These are phyloP conservation scores for Reticulitermes speratus DNA, from an alignment of 1,140 invertebrate genomes.

Conservation along the genomic window DNA sequence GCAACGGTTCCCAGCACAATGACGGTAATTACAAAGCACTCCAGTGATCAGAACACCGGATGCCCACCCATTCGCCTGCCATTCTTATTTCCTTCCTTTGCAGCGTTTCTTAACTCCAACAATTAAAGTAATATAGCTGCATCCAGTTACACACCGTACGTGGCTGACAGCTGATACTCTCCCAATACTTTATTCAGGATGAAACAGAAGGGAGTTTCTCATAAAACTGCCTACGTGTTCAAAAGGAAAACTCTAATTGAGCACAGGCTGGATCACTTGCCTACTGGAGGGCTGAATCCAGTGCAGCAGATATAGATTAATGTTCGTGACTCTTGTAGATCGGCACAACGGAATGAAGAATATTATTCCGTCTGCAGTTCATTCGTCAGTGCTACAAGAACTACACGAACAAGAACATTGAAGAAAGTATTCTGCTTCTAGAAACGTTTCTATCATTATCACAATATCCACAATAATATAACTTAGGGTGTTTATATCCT, in stretches of 20 bases:
- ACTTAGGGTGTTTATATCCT: no score
- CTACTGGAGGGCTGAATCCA: background rate
- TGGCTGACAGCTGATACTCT: background rate
- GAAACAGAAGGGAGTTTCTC: background rate
- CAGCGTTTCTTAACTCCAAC: background rate
- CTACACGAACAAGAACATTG: no score
- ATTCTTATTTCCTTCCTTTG: background rate
- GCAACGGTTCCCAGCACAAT: background rate
- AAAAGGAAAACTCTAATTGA: background rate
- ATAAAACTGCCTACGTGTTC: background rate
- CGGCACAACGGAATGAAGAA: no score
- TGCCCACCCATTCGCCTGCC: background rate
- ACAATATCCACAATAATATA: no score
- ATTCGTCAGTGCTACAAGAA: no score
- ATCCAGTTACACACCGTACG: background rate
- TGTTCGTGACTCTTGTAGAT: no score
- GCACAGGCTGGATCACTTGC: background rate
- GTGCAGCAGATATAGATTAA: background rate
- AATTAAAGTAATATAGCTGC: conserved; percentile 1
- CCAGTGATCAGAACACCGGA: background rate
- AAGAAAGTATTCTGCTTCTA: no score
- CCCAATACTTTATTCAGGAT: background rate
- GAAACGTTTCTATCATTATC: no score
- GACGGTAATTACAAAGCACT: conserved; percentile 15
- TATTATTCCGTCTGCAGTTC: no score